Base-by-base conservation (phyloP, 2,797 vertebrate genomes). In the Rhinichthys osculus region DNA sequence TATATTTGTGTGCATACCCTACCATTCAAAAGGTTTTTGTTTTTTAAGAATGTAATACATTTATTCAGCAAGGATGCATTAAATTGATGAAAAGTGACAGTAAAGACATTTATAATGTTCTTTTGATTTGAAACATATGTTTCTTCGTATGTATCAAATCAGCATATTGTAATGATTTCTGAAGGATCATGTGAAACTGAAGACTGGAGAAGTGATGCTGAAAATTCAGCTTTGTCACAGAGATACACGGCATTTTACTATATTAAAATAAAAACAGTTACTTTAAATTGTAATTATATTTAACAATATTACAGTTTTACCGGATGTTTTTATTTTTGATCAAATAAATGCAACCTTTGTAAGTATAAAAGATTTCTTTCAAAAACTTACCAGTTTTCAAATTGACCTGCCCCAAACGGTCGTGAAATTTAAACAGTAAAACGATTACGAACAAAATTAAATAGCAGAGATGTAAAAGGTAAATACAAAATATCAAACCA, bases 121-220 rank as follows among this genome's bases (percentile, higher is more conserved):
- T 11, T 44, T 44, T 44, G 44, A 44, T 44, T 44, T 44, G 11
- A 44, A 44, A 13, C 44, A 44, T 13, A 44, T 44, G n/a, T n/a
- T 59, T 10, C 5, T 59, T 59, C 10, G 11, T n/a, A n/a, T 27
- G n/a, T 62, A 62, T 27, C n/a, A 74, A 52, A 50, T 50, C 0
- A 1, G 9, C 27, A 33, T 21, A 74, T 50, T 50, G 30, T 0
- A 50, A 50, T 33, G 44, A 74, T 52, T 30, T 50, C 27, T 74
- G 27, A 50, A 74, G 27, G 44, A 50, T 50, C 71, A 50, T 73
- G 44, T 73, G 71, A 30, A 44, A 50, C 16, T 73, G 44, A 74
- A 50, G 16, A 50, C n/a, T 47, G n/a, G 1, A 16, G 70, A 7
- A 30, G 27, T 47, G 13, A 27, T 47, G 1, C 70, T 47, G 40